phyloP scores from a whole-genome alignment of 2,797 vertebrate genomes.

The Vireo griseus region DNA sequence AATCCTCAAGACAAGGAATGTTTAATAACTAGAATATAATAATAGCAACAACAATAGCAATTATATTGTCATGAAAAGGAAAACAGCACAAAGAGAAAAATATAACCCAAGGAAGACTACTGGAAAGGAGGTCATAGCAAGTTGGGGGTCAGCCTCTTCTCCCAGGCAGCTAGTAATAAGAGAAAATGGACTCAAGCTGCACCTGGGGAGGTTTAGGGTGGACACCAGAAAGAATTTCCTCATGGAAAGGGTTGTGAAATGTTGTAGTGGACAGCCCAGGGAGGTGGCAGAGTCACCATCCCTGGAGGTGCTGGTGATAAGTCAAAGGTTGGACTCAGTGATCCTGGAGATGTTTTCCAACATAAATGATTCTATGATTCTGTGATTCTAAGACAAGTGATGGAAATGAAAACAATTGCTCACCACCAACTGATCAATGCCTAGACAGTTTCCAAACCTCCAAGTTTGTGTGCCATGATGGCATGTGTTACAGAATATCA shows the following conservation, averaged over 20 bases:
- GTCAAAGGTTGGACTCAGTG: background rate
- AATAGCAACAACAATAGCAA: background rate
- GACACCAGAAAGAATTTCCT: background rate
- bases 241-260: background rate
- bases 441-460: background rate
- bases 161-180: background rate
- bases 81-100: background rate
- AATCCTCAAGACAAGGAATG: background rate
- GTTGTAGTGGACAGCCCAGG: background rate
- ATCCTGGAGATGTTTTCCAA: background rate
- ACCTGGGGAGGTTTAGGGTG: background rate
- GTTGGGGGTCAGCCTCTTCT: accelerated
- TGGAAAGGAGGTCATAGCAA: background rate
- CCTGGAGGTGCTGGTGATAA: background rate
- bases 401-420: background rate
- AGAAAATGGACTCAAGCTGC: background rate
- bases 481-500: background rate
- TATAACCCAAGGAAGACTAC: background rate
- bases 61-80: background rate
- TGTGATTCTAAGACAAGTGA: background rate
- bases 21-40: background rate
- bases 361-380: background rate
- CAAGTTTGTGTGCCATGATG: background rate
- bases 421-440: background rate
- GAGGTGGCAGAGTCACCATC: background rate